A percentile compares a stretch with the other conserved stretches of the same genome.
Conservation (phyloP, 2,113 vertebrate species). For the Eclectus roratus region DNA sequence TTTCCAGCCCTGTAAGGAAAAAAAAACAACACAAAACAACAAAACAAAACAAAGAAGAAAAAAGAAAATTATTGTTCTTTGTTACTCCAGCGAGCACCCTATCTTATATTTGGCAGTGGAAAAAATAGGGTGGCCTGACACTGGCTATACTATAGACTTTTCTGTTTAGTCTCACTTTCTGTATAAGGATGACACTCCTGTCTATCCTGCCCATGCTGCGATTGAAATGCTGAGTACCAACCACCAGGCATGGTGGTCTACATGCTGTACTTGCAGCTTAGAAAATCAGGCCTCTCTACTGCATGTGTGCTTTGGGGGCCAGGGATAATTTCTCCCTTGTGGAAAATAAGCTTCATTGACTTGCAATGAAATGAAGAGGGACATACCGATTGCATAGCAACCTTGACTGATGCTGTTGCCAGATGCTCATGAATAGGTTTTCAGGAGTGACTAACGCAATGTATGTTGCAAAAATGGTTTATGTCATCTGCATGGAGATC, state of each 20-base stretch:
- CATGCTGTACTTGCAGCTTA: not conserved
- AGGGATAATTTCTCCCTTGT: not conserved
- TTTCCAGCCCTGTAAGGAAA: constrained; percentile 80
- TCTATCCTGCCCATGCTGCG: not conserved
- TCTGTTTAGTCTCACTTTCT: not conserved
- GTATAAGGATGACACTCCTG: not conserved
- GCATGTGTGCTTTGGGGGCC: not conserved
- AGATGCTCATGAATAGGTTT: not conserved
- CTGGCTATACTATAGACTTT: not conserved
- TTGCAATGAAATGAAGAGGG: not conserved
- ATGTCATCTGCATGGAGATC: not conserved
- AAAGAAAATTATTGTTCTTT: not conserved
- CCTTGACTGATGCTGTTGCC: not conserved
- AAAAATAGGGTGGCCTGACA: fast-evolving
- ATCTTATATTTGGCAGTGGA: not conserved
- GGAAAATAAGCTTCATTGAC: not conserved
- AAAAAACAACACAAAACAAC: not conserved
- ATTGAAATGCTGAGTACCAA: not conserved
- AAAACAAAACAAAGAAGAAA: not conserved
- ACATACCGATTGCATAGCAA: not conserved
- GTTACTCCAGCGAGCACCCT: not conserved
- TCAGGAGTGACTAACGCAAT: not conserved
- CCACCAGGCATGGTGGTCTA: not conserved
- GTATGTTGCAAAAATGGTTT: not conserved
- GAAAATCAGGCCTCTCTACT: not conserved